Base-by-base conservation (phyloP, 2,888 invertebrate species). In the Cordilura impudica region DNA sequence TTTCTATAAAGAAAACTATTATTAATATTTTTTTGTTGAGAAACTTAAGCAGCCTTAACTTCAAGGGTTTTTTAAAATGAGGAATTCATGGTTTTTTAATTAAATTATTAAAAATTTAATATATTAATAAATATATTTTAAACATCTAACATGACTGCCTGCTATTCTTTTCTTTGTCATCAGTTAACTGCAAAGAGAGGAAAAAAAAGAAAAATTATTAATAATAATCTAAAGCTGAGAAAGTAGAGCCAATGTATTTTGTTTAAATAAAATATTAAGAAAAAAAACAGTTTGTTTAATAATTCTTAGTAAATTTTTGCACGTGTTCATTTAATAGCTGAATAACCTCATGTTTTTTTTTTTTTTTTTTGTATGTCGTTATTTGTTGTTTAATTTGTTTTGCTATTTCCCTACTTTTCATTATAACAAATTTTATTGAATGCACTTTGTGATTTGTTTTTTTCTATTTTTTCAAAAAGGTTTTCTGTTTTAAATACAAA, bases 161-260 rank as follows among this genome's bases (percentile, higher is more conserved):
- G 73, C 69, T 71, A 39, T 84, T 82, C 82, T 84, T 84, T 82
- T 85, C 83, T 79, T 87, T 86, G 81, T 87, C 84, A 56, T 72
- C 67, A 61, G 66, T 73, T 73, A 83, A 83, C 87, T 87, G 85
- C 16, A 87, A 87, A 61, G 82, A 86, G 61, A 69, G 79, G 47
- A 81, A 71, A 73, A 58, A 2, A 49, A 54, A 82, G 16, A 67
- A 67, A 65, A 65, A 66, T 66, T 65, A 54, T 4, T 43, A 51
- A 39, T 51, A 69, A 74, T 66, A 14, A 54, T 18, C n/a, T 53
- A n/a, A 26, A 26, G n/a, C 2, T 39, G n/a, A 26, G 54, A 54
- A 54, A 54, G 31, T 31, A 14, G 31, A 54, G 54, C 18, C 12
- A 35, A 35, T n/a, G n/a, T n/a, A n/a, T n/a, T n/a, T n/a, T n/a